Evolutionary conservation across 1,140 invertebrate species (phyloP).

Genomic region (Carcinoscorpius rotundicauda): DNA sequence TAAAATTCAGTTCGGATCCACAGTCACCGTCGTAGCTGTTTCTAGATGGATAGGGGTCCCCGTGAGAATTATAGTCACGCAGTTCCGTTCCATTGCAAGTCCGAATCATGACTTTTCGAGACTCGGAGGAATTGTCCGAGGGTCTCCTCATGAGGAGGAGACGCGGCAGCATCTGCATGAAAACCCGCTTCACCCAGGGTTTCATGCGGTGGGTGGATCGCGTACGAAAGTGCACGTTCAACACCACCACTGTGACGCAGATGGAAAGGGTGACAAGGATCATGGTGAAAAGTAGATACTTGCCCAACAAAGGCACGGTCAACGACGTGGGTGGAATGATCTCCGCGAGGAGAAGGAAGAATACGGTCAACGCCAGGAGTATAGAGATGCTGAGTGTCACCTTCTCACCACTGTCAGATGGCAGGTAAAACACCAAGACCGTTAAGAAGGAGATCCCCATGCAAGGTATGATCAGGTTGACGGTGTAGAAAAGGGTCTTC

Average conservation of each 20-base stretch:
- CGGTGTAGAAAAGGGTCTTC: conserved; percentile 93
- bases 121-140: conserved; percentile 15
- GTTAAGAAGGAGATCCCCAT: conserved; percentile 94
- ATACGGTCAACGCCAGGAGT: conserved; percentile 92
- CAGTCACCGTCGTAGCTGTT: conserved; percentile 9
- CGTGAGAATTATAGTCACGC: conserved; percentile 1
- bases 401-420: conserved; percentile 94
- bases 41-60: not conserved
- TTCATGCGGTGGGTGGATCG: conserved; percentile 91
- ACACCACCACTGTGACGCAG: conserved; percentile 90
- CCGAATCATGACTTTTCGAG: conserved; percentile 18
- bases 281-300: conserved; percentile 96
- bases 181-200: conserved; percentile 74
- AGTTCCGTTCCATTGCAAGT: conserved; percentile 20
- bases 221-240: conserved; percentile 97
- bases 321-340: conserved; percentile 96
- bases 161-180: conserved; percentile 77
- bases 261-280: conserved; percentile 95
- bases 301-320: conserved; percentile 87
- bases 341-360: conserved; percentile 90
- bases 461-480: conserved; percentile 89
- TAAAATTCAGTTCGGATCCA: conserved; percentile 5
- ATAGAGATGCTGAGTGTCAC: conserved; percentile 95
- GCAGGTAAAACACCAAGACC: conserved; percentile 96
- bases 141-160: conserved; percentile 35